A percentile compares a stretch with the other conserved stretches of the same genome.
Conservation (phyloP, 2,113 vertebrate genomes). For the Abramis brama region DNA sequence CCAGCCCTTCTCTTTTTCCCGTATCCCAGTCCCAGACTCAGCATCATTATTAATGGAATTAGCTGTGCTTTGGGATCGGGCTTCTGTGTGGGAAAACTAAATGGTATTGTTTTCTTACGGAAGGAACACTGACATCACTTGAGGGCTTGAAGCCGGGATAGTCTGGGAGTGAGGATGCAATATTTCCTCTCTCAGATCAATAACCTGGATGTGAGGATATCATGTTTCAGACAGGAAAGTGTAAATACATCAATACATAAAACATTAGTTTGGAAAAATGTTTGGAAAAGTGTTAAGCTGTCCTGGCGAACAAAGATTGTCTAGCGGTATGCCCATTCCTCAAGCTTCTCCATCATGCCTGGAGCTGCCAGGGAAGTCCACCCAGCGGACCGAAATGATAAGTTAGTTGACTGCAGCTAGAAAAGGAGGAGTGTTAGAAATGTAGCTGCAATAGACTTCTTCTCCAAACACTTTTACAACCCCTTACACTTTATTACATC, state of each 20-base stretch:
- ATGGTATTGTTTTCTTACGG: slow-evolving; percentile 49
- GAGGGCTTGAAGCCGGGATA: background rate
- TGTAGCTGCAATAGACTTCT: no score
- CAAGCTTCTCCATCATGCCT: no score
- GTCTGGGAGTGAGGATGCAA: background rate
- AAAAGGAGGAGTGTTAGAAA: no score
- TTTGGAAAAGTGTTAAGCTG: no score
- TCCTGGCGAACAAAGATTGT: no score
- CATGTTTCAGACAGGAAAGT: background rate
- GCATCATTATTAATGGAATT: slow-evolving; percentile 63
- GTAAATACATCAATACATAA: no score
- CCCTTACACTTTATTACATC: no score
- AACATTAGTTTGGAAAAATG: no score
- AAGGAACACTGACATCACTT: slow-evolving; percentile 39
- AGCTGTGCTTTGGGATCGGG: slow-evolving; percentile 51
- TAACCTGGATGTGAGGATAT: background rate
- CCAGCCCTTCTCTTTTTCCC: background rate
- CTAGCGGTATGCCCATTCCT: no score
- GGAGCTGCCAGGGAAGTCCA: background rate
- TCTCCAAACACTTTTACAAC: no score
- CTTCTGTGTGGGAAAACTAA: slow-evolving; percentile 52
- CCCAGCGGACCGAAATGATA: background rate
- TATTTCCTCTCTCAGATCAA: slow-evolving; percentile 4
- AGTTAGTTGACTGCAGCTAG: no score
- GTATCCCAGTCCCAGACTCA: slow-evolving; percentile 44